These are phyloP conservation scores for Pseudomyrmex pallidus DNA, from an alignment of 1,140 invertebrate genomes.

Conservation along the genomic window DNA sequence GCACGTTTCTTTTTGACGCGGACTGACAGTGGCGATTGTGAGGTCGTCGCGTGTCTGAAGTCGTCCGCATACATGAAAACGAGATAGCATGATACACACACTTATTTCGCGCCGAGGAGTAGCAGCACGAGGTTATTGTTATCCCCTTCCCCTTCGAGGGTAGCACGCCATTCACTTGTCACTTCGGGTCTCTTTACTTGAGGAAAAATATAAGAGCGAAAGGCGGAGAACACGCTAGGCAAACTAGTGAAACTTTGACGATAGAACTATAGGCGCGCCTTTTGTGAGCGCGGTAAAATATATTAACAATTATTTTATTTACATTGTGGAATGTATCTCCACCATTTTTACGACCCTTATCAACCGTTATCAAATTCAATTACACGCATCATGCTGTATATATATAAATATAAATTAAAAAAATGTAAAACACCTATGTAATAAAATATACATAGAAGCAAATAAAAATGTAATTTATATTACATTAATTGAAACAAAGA, in stretches of 20 bases:
- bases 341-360: too few relatives aligned
- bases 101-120: constrained; percentile 60
- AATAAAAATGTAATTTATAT: too few relatives aligned
- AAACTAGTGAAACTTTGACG: constrained; percentile 27
- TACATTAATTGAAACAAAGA: too few relatives aligned
- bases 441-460: too few relatives aligned
- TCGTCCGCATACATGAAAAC: constrained; percentile 52
- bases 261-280: neutral
- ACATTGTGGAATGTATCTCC: too few relatives aligned
- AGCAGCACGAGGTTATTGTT: constrained; percentile 57
- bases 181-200: constrained; percentile 35
- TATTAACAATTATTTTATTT: constrained; percentile 33
- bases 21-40: constrained; percentile 45
- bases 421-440: too few relatives aligned
- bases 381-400: too few relatives aligned
- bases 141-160: constrained; percentile 43
- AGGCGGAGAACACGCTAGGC: constrained; percentile 23
- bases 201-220: constrained; percentile 56
- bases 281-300: neutral
- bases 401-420: too few relatives aligned
- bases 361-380: too few relatives aligned
- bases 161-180: constrained; percentile 70
- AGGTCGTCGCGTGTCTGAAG: constrained; percentile 61
- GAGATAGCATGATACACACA: constrained; percentile 48
- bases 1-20: constrained; percentile 42